phyloP scores from a whole-genome alignment of 2,797 vertebrate genomes.

The Pyrrhura leucotis region DNA sequence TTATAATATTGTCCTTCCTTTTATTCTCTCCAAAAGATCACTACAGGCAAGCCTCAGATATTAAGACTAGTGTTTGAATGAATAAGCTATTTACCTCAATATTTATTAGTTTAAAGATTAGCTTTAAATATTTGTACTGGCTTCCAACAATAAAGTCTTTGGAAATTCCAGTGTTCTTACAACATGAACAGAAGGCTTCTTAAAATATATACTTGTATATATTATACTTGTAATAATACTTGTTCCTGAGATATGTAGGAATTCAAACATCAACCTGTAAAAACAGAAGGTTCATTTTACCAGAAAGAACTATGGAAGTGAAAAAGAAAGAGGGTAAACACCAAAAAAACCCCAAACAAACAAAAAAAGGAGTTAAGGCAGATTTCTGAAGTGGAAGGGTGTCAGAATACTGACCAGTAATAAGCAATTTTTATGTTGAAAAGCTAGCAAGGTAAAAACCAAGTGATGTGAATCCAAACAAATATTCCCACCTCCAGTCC shows the following conservation, averaged over 20 bases:
- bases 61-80: background rate
- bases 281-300: background rate
- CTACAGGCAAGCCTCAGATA: background rate
- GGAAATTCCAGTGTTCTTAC: background rate
- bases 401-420: background rate
- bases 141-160: background rate
- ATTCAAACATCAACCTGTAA: background rate
- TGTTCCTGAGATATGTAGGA: background rate
- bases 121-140: background rate
- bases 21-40: background rate
- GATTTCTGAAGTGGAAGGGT: background rate
- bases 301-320: background rate
- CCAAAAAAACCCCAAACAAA: background rate
- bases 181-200: background rate
- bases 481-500: background rate
- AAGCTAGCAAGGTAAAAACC: background rate
- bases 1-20: background rate
- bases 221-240: background rate
- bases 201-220: background rate
- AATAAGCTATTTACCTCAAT: background rate
- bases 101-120: background rate
- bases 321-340: background rate
- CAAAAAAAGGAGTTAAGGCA: background rate
- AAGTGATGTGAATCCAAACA: background rate
- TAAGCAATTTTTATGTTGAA: background rate